Percentiles rank a stretch among this genome's conserved stretches.
These are phyloP conservation scores for Xenentodon cancila DNA, from an alignment of 2,797 vertebrate species.

Conservation along the genomic window DNA sequence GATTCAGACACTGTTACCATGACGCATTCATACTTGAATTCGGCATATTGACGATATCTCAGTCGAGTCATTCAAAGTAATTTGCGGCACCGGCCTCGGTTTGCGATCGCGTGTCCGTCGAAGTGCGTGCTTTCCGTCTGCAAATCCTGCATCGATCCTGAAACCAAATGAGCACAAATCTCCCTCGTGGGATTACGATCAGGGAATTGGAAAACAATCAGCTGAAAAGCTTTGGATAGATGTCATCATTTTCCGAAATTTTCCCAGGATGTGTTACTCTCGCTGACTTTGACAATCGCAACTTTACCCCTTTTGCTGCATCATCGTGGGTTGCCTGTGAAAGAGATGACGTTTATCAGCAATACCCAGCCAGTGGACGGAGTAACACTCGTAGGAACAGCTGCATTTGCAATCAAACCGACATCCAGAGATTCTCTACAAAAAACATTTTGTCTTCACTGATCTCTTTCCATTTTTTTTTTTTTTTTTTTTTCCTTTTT, in stretches of 20 bases:
- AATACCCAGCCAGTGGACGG: slow-evolving; percentile 63
- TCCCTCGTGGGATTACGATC: slow-evolving; percentile 61
- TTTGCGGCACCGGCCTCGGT: slow-evolving; percentile 20
- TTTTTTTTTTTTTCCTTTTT: background rate
- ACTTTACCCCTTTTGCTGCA: slow-evolving; percentile 54
- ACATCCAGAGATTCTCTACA: too few relatives aligned
- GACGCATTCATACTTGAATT: slow-evolving; percentile 64
- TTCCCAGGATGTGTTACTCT: slow-evolving; percentile 55
- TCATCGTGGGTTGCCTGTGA: slow-evolving; percentile 39
- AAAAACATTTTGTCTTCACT: background rate
- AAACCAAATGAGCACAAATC: slow-evolving; percentile 77
- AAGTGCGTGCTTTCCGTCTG: slow-evolving; percentile 54
- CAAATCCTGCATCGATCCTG: slow-evolving; percentile 49
- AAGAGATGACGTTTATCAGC: slow-evolving; percentile 37
- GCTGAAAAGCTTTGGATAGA: slow-evolving; percentile 48
- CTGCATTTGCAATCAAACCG: slow-evolving; percentile 7
- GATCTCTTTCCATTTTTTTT: slow-evolving; percentile 22
- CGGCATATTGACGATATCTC: slow-evolving; percentile 42
- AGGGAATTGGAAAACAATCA: slow-evolving; percentile 75
- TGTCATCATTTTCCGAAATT: slow-evolving; percentile 17
- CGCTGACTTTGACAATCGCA: slow-evolving; percentile 73
- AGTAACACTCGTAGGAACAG: slow-evolving; percentile 39
- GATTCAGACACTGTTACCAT: slow-evolving; percentile 42
- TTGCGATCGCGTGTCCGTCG: slow-evolving; percentile 38
- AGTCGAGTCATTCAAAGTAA: slow-evolving; percentile 18